Evolutionary conservation across 2,797 vertebrate species (phyloP).

Genomic region (Rhinogobio ventralis): DNA sequence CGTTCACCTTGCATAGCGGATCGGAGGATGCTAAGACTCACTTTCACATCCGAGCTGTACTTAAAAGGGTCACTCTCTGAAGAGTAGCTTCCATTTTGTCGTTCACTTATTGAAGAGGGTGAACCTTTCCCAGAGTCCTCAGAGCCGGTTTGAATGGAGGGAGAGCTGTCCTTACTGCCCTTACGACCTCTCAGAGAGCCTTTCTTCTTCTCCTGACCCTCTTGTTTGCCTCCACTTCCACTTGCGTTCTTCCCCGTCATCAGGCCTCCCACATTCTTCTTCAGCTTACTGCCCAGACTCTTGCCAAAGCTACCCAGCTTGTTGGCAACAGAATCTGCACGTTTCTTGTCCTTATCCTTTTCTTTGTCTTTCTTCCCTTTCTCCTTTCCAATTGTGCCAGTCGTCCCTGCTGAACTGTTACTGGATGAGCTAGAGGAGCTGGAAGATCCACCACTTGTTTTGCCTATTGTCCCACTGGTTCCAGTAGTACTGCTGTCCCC

Average conservation of each 20-base stretch:
- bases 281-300: constrained; percentile 93
- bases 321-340: constrained; percentile 94
- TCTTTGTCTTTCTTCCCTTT: constrained; percentile 73
- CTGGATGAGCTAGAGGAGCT: constrained; percentile 79
- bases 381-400: constrained; percentile 69
- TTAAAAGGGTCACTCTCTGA: constrained; percentile 79
- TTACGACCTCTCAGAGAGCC: constrained; percentile 85
- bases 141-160: constrained; percentile 71
- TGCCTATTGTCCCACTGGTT: constrained; percentile 64
- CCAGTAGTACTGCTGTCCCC: constrained; percentile 72
- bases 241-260: constrained; percentile 86
- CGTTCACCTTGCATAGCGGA: constrained; percentile 93
- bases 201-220: constrained; percentile 88
- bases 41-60: constrained; percentile 90
- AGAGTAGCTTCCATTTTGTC: constrained; percentile 74
- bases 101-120: constrained; percentile 70
- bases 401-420: constrained; percentile 67
- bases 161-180: constrained; percentile 85
- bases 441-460: constrained; percentile 72
- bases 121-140: constrained; percentile 81
- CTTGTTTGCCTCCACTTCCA: constrained; percentile 70
- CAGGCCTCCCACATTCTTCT: constrained; percentile 94
- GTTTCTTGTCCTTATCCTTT: constrained; percentile 90
- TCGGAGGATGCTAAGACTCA: constrained; percentile 89
- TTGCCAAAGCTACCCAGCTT: constrained; percentile 97